Conservation (phyloP, 2,888 invertebrate genomes). For the Opisthograptis luteolata region DNA sequence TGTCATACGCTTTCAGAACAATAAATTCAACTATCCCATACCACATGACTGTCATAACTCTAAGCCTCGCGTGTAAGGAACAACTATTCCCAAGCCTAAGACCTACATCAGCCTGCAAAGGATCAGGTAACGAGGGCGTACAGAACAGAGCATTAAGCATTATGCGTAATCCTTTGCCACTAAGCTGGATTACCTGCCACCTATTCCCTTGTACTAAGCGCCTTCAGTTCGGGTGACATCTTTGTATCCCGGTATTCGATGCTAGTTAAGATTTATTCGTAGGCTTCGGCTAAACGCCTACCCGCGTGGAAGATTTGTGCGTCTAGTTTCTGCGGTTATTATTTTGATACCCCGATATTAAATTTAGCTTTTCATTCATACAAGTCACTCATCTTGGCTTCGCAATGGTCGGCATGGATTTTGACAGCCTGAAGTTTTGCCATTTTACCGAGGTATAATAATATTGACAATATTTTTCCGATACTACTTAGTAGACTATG, state of each 20-base stretch:
- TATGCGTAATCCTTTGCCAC: conserved; percentile 70
- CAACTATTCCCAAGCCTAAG: conserved; percentile 13
- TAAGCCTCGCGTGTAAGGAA: conserved; percentile 8
- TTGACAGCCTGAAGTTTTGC: no score
- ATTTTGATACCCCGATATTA: conserved; percentile 1
- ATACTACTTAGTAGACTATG: no score
- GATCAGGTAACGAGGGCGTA: conserved; percentile 67
- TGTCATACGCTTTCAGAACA: conserved; percentile 15
- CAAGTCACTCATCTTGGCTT: no score
- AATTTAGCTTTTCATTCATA: no score
- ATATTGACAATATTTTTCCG: no score
- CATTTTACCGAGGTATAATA: no score
- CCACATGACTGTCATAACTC: conserved; percentile 8
- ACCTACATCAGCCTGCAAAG: conserved; percentile 35
- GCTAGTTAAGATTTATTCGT: conserved; percentile 60
- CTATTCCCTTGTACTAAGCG: conserved; percentile 65
- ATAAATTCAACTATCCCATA: conserved; percentile 11
- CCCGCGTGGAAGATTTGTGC: conserved; percentile 42
- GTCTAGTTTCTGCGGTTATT: conserved; percentile 35
- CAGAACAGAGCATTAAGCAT: conserved; percentile 67
- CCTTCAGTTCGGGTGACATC: conserved; percentile 59
- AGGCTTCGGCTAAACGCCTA: conserved; percentile 31
- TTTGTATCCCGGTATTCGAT: conserved; percentile 61
- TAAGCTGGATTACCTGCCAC: conserved; percentile 77
- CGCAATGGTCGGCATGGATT: no score